Percentiles rank a stretch among this genome's conserved stretches.
phyloP scores from a whole-genome alignment of 2,888 invertebrate genomes.

The Agrilus cyanescens region DNA sequence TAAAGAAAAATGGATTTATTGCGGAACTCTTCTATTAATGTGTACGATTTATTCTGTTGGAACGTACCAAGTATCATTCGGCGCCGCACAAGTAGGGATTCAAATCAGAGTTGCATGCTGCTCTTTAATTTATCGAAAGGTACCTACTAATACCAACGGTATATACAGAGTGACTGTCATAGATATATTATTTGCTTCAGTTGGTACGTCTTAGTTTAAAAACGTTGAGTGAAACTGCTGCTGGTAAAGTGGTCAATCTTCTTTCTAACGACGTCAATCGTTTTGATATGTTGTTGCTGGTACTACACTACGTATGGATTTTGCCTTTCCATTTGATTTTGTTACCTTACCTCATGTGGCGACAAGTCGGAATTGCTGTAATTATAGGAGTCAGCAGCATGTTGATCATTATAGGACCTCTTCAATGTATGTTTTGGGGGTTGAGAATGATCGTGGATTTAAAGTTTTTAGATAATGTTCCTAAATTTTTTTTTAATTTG shows the following conservation, averaged over 20 bases:
- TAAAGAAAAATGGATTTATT: conserved; percentile 15
- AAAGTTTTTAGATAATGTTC: too few relatives aligned
- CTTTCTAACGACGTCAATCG: conserved; percentile 75
- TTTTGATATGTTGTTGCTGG: conserved; percentile 58
- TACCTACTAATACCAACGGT: conserved; percentile 23
- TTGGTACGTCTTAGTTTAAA: conserved; percentile 50
- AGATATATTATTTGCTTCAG: conserved; percentile 26
- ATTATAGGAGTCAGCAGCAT: conserved; percentile 49
- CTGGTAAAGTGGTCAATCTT: conserved; percentile 72
- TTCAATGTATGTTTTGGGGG: conserved; percentile 36
- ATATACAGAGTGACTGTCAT: too few relatives aligned
- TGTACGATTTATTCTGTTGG: conserved; percentile 22
- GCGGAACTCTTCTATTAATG: conserved; percentile 11
- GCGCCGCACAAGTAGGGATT: conserved; percentile 55
- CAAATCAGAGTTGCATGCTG: conserved; percentile 59
- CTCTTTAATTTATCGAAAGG: conserved; percentile 66
- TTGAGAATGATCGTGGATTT: too few relatives aligned
- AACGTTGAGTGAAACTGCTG: conserved; percentile 67
- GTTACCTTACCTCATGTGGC: conserved; percentile 46
- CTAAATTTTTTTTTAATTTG: too few relatives aligned
- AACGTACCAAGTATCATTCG: conserved; percentile 47
- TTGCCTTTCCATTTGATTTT: conserved; percentile 61
- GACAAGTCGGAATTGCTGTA: conserved; percentile 39
- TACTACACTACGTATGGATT: conserved; percentile 67
- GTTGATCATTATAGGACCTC: conserved; percentile 36